Percentiles rank a stretch among this genome's conserved stretches.
Conservation (phyloP, 2,797 vertebrate genomes). For the Micrastur ruficollis region DNA sequence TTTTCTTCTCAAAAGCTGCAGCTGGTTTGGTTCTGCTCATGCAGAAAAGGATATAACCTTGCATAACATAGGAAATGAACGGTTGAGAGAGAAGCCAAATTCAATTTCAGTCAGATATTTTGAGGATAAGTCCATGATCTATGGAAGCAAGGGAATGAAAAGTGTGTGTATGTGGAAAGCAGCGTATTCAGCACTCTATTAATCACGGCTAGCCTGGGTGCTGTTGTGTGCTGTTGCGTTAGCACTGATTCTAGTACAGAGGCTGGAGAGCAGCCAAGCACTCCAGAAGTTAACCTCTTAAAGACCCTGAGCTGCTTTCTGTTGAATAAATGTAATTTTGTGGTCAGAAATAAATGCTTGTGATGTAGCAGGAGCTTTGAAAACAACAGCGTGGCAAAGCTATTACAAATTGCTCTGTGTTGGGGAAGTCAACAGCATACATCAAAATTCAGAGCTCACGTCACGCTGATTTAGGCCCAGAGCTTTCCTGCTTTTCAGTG, state of each 20-base stretch:
- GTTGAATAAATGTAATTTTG: slow-evolving; percentile 80
- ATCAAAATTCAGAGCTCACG: slow-evolving; percentile 49
- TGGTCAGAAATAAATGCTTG: slow-evolving; percentile 79
- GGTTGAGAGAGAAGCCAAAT: slow-evolving; percentile 88
- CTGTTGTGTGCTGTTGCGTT: slow-evolving; percentile 72
- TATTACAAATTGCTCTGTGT: slow-evolving; percentile 75
- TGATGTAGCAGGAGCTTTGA: slow-evolving; percentile 76
- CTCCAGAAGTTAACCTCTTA: slow-evolving; percentile 84
- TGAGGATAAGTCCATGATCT: slow-evolving; percentile 83
- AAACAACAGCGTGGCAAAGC: slow-evolving; percentile 71
- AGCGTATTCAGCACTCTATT: slow-evolving; percentile 81
- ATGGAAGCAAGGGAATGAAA: slow-evolving; percentile 79
- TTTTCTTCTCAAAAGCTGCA: slow-evolving; percentile 81
- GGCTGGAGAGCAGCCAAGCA: slow-evolving; percentile 77
- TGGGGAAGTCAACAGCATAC: slow-evolving; percentile 73
- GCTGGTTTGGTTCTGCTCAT: slow-evolving; percentile 86
- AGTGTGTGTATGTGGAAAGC: slow-evolving; percentile 78
- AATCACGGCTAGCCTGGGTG: slow-evolving; percentile 77
- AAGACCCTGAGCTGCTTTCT: slow-evolving; percentile 78
- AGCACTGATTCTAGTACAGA: slow-evolving; percentile 67
- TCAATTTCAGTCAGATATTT: slow-evolving; percentile 87
- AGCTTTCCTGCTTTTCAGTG: slow-evolving; percentile 66
- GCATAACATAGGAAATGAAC: slow-evolving; percentile 88
- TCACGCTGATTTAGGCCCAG: slow-evolving; percentile 61
- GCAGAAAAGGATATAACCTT: slow-evolving; percentile 87